Evolutionary conservation across 30 jellyfish, hydroid and myxozoan genomes (phyloP), one percentile per base, ranked within the genome.

Genomic region (Rhopilema esculentum): DNA sequence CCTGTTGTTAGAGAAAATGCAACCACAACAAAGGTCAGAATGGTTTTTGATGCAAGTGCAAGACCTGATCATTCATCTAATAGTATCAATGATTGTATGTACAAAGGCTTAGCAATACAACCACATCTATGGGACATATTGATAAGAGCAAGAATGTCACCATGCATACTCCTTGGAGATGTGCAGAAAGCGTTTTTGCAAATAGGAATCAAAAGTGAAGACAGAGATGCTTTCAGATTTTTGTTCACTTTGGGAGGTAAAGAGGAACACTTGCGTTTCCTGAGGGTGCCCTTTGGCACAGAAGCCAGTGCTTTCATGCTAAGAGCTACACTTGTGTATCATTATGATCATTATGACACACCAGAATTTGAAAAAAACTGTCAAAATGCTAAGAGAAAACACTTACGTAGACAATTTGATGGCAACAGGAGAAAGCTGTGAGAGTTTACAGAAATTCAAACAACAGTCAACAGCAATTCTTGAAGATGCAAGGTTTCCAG

Each of bases 301-400:
- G 75, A 76, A 76, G 74, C 74, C 24, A 18, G 75, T 76, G 40
- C 87, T 1, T 76, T 76, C 74, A 76, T 76, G 75, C 75, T 76
- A 28, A 70, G 84, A 48, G 84, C 70, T 4, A 73, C 69, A 8
- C 69, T 40, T 31, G 48, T 7, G 26, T 27, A 75, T 25, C 86
- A 75, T 51, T 75, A 49, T 75, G 74, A 75, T 0, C 0, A 75
- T 2, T 75, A 0, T 75, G 86, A 48, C 22, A 23, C 9, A 15
- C 74, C 75, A 75, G 73, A 75, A 26, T 0, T 75, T 7, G 74
- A 4, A 4, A 53, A 49, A 48, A 15, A 75, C 74, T 1, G 73
- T 75, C 30, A 15, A 75, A 75, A 26, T 24, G 33, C 49, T 75
- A 2, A 50, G 74, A 75, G 72, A 48, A 26, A 75, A 75, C 23